A percentile compares a stretch with the other conserved stretches of the same genome.
phyloP scores from a whole-genome alignment of 2,888 invertebrate species.

The Limenitis camilla region DNA sequence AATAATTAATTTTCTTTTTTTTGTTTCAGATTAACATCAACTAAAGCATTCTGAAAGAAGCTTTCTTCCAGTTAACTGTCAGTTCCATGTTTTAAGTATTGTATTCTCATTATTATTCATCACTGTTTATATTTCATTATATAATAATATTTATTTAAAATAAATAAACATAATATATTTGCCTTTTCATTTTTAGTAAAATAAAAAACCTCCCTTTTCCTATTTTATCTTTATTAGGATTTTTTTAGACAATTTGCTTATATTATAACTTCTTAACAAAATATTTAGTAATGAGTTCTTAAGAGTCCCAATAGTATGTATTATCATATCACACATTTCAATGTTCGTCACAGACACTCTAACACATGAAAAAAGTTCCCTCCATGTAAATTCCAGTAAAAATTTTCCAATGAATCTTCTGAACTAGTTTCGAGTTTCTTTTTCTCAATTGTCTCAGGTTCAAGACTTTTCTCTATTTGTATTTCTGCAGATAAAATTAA shows the following conservation, averaged over 20 bases:
- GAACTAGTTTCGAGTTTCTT: conserved; percentile 60
- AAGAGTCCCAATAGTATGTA: conserved; percentile 32
- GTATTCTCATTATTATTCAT: conserved; percentile 28
- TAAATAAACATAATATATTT: conserved; percentile 37
- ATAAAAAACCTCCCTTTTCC: conserved; percentile 58
- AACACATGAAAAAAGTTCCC: conserved; percentile 75
- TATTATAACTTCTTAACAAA: conserved; percentile 24
- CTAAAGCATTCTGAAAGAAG: conserved; percentile 30
- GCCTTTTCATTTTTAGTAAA: conserved; percentile 36
- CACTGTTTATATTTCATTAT: conserved; percentile 39
- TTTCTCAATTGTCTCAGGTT: conserved; percentile 68
- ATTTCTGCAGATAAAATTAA: conserved; percentile 73
- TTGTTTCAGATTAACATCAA: conserved; percentile 59
- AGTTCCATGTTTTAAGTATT: conserved; percentile 15
- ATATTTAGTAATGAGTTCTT: conserved; percentile 20
- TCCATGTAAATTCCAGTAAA: conserved; percentile 78
- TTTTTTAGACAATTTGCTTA: conserved; percentile 22
- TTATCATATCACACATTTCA: conserved; percentile 21
- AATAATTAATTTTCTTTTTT: conserved; percentile 52
- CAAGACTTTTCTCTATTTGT: conserved; percentile 63
- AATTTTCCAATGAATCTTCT: conserved; percentile 70
- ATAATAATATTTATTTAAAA: conserved; percentile 42
- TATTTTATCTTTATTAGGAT: conserved; percentile 52
- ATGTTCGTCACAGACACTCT: conserved; percentile 47
- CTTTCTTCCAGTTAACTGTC: conserved; percentile 18